Base-by-base conservation (phyloP, 2,113 vertebrate species). In the Heterotilapia buettikoferi region DNA sequence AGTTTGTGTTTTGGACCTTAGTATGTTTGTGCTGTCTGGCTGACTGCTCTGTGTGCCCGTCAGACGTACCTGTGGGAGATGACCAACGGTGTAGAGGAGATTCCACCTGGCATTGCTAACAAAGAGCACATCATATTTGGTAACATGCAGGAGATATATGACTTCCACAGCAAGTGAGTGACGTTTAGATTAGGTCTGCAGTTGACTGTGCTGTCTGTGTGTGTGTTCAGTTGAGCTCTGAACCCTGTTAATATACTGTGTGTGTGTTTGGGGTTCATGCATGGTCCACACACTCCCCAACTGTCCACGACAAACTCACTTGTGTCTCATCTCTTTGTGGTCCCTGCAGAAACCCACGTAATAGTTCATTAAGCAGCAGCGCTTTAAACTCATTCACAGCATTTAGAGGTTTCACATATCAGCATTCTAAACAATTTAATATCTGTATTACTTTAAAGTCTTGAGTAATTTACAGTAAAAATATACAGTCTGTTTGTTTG, bases 41-140 rank as follows among this genome's bases (percentile, higher is more conserved):
- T 7, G 47, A 47, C 18, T 16, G 9, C 13, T 83, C 2, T 29
- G 31, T 59, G 16, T 85, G 12, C 84, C 5, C 73, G 10, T 68
- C 95, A 99, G 99, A 99, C 97, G 18, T 99, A 99, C 96, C 97
- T 99, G 92, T 99, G 97, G 97, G 99, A 98, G 96, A 99, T 99
- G 98, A 99, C 97, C 73, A 98, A 95, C 82, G 98, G 98, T 7
- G 98, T 98, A 52, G 99, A 99, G 87, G 99, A 99, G 94, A 97
- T 98, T 53, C 99, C 99, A 1, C 50, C 97, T 40, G 98, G 97
- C 90, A 99, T 99, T 78, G 95, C 98, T 82, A 98, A 97, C 92
- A 99, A 99, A 93, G 99, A 99, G 59, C 97, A 97, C 54, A 94
- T 99, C 91, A 97, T 99, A 90, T 99, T 99, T 87, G 99, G 99